A percentile compares a stretch with the other conserved stretches of the same genome.
Evolutionary conservation across 2,888 invertebrate species (phyloP).

Genomic region (Urechis unicinctus): DNA sequence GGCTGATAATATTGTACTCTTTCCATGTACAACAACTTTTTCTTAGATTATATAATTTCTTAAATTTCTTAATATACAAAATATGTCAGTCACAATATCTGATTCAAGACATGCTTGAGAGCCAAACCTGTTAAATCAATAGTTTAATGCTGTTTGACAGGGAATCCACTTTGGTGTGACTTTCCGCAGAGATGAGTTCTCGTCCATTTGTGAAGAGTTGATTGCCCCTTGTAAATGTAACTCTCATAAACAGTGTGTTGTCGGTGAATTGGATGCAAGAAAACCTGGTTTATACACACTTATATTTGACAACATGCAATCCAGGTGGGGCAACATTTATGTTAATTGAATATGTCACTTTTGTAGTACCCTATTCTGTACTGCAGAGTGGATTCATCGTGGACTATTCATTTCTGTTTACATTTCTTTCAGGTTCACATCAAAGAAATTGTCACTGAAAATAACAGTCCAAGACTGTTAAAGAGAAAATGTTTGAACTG

Average conservation of each 20-base stretch:
- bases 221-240: constrained; percentile 41
- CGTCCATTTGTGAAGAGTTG: constrained; percentile 24
- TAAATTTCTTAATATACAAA: too few species aligned
- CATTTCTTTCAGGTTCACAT: constrained; percentile 10
- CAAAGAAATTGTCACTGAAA: constrained; percentile 12
- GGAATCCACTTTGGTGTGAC: constrained; percentile 40
- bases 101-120: too few species aligned
- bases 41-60: too few species aligned
- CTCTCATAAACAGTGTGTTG: constrained; percentile 37
- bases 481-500: not conserved
- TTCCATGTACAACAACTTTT: too few species aligned
- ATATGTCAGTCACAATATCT: too few species aligned
- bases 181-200: constrained; percentile 24
- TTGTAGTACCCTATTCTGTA: too few species aligned
- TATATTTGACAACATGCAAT: constrained; percentile 43
- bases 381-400: not conserved
- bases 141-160: too few species aligned
- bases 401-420: not conserved
- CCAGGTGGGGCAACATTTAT: too few species aligned
- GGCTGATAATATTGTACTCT: too few species aligned
- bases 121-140: too few species aligned
- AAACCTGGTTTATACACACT: constrained; percentile 42
- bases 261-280: constrained; percentile 39
- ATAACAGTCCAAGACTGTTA: constrained; percentile 3
- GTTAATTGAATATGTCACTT: too few species aligned